phyloP scores from a whole-genome alignment of 2,888 invertebrate species.

The Phengaris arion region DNA sequence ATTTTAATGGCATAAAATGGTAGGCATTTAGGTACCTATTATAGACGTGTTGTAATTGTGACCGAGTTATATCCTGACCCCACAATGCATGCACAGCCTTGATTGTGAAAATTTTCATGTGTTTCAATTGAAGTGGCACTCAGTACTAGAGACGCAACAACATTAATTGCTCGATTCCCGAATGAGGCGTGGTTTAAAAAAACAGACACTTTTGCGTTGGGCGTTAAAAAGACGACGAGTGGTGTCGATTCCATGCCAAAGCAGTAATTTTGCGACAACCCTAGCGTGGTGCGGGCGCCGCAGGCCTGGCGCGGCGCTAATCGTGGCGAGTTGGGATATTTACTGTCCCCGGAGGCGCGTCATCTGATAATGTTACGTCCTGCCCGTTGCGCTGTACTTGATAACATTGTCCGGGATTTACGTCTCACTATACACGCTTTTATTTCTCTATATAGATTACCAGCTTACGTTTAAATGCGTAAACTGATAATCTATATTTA shows the following conservation, averaged over 20 bases:
- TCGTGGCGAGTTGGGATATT: constrained; percentile 59
- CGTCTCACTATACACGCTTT: constrained; percentile 23
- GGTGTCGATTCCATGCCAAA: not conserved
- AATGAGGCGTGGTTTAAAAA: not conserved
- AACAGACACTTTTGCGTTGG: not conserved
- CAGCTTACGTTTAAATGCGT: not conserved
- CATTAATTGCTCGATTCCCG: not conserved
- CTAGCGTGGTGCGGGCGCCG: constrained; percentile 36
- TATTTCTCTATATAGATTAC: not conserved
- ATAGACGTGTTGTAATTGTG: no score
- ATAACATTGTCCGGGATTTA: constrained; percentile 25
- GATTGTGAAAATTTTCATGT: no score
- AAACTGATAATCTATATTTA: constrained; percentile 12
- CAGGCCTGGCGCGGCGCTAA: constrained; percentile 50
- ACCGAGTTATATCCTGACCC: no score
- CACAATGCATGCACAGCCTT: no score
- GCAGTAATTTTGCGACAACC: not conserved
- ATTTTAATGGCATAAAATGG: no score
- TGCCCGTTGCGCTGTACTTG: constrained; percentile 37
- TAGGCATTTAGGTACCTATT: no score
- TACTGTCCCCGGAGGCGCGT: constrained; percentile 61
- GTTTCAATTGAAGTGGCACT: no score
- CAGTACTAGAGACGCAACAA: no score
- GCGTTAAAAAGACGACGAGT: not conserved
- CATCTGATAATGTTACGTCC: constrained; percentile 61